Conservation (phyloP, 2,888 invertebrate species). For the Diarsia rubi region DNA sequence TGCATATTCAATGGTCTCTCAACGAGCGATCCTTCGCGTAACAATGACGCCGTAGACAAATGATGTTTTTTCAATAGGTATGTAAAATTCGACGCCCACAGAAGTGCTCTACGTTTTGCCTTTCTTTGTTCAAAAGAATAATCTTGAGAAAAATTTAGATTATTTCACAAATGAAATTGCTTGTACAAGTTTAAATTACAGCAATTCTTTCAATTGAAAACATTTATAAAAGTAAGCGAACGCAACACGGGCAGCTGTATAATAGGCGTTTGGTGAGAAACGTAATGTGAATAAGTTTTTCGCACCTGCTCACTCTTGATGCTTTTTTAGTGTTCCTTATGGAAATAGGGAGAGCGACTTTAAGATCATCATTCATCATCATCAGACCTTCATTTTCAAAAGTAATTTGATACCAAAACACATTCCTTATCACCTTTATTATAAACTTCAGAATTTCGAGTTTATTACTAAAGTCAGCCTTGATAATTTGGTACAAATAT, state of each 20-base stretch:
- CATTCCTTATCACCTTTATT: background rate
- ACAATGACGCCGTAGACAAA: conserved; percentile 43
- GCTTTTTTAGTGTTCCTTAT: conserved; percentile 66
- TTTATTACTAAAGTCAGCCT: conserved; percentile 8
- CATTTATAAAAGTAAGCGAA: conserved; percentile 76
- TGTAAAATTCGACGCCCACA: conserved; percentile 30
- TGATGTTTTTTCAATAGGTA: conserved; percentile 43
- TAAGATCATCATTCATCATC: conserved; percentile 37
- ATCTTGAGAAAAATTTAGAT: conserved; percentile 54
- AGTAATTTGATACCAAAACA: background rate
- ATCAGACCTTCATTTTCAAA: too few relatives aligned
- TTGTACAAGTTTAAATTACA: conserved; percentile 78
- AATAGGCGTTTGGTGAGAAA: conserved; percentile 73
- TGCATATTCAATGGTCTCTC: conserved; percentile 55
- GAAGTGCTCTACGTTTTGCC: conserved; percentile 29
- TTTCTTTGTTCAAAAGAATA: conserved; percentile 50
- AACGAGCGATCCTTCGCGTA: conserved; percentile 18
- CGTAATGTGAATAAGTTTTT: conserved; percentile 80
- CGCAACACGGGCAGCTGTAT: conserved; percentile 76
- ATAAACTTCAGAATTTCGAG: background rate
- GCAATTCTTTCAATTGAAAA: conserved; percentile 79
- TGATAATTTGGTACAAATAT: conserved; percentile 11
- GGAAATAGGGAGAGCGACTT: conserved; percentile 49
- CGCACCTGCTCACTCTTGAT: conserved; percentile 81
- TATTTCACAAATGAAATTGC: conserved; percentile 73